Conservation (phyloP, 2,888 invertebrate genomes). For the Dendrolimus houi region DNA sequence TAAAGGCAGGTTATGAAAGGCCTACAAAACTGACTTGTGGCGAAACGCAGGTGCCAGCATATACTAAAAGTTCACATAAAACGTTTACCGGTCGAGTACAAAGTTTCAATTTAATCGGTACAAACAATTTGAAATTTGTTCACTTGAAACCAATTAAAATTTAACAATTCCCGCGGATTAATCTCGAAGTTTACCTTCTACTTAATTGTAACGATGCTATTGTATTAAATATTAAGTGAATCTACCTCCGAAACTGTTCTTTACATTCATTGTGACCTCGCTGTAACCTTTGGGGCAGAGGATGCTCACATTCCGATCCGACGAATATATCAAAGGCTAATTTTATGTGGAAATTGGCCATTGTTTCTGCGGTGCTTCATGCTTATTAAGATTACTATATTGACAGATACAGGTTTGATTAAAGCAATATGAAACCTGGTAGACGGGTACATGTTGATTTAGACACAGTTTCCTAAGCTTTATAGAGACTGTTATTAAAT, state of each 20-base stretch:
- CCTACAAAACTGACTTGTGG: neutral
- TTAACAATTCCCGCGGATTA: conserved; percentile 20
- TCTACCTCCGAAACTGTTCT: conserved; percentile 26
- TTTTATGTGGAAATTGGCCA: conserved; percentile 38
- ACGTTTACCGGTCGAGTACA: neutral
- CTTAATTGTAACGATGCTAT: conserved; percentile 43
- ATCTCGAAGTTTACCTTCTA: conserved; percentile 38
- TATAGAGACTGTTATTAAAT: neutral
- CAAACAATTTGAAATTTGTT: conserved; percentile 17
- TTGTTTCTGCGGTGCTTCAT: conserved; percentile 28
- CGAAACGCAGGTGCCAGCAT: neutral
- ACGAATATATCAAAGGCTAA: conserved; percentile 45
- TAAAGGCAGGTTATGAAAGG: neutral
- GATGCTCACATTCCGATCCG: conserved; percentile 64
- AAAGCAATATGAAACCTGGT: conserved; percentile 2
- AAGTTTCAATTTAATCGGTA: conserved; percentile 3
- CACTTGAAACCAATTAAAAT: conserved; percentile 29
- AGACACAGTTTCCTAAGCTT: neutral
- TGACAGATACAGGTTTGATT: conserved; percentile 2
- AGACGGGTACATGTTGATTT: conserved; percentile 6
- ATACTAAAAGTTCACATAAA: neutral
- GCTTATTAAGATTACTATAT: conserved; percentile 17
- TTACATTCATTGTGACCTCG: conserved; percentile 46
- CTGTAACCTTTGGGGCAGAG: conserved; percentile 51
- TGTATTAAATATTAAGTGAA: conserved; percentile 27